Evolutionary conservation across 2,113 vertebrate genomes (phyloP), one percentile per base, ranked within the genome.

Genomic region (Anarrhichthys ocellatus): DNA sequence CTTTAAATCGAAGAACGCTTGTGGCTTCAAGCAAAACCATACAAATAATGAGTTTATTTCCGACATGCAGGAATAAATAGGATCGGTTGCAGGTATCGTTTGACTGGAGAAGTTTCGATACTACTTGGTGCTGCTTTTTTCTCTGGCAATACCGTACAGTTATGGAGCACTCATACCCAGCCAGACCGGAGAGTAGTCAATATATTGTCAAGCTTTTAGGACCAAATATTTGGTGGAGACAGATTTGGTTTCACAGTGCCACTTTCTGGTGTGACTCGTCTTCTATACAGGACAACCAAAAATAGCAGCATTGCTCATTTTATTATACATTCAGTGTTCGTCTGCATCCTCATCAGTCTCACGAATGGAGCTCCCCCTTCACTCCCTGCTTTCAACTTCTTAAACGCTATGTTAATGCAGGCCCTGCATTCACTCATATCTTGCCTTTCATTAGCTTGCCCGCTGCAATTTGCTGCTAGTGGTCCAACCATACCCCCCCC

Each of bases 331-430:
- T 48, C 9, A 72, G 38, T 75, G 38, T 81, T 67, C 69, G 14
- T 46, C 64, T 74, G 62, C 22, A 54, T 84, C 73, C 81, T 81
- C 76, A 78, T 76, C 52, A 50, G 52, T 85, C 84, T 92, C 66
- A 83, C 80, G 75, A 73, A 75, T 77, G 14, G 83, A 88, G 79
- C 68, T 54, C 69, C 73, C 52, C 80, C 32, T 70, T 72, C 73
- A 68, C 81, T 77, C 75, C 40, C 63, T 56, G 65, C 88, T 91
- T 87, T 91, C 72, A 89, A 79, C 9, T 91, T 89, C 85, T 88
- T 78, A 88, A 93, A 93, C 80, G 79, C 88, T 93, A 92, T 95
- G 92, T 90, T 92, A 95, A 93, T 94, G 93, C 82, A 84, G 88
- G 62, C 81, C 86, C 85, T 90, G 85, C 78, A 88, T 93, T 92